Percentiles rank a stretch among this genome's conserved stretches.
These are phyloP conservation scores for Dryobates pubescens DNA, from an alignment of 2,797 vertebrate species.

Conservation along the genomic window DNA sequence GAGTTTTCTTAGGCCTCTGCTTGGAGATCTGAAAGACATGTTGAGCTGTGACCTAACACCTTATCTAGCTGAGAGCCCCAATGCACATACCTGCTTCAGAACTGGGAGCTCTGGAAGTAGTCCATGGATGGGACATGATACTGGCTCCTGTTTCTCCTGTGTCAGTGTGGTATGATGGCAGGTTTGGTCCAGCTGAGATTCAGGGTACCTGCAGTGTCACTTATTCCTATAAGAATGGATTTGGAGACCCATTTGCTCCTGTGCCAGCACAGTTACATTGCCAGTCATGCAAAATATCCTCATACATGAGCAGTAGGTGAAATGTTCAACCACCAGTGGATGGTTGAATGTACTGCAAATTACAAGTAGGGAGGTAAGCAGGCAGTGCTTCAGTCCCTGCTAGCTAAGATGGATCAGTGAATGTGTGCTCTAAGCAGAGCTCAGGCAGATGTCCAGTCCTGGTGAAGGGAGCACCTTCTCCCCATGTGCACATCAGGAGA, in stretches of 20 bases:
- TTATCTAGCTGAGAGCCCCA: neutral
- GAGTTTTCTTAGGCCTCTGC: neutral
- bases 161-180: neutral
- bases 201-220: neutral
- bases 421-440: rapidly evolving
- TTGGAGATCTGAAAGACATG: neutral
- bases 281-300: neutral
- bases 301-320: neutral
- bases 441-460: neutral
- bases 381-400: neutral
- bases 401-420: neutral
- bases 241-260: neutral
- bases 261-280: neutral
- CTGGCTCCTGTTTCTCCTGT: neutral
- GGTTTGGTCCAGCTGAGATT: neutral
- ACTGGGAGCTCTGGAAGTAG: neutral
- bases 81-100: neutral
- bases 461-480: neutral
- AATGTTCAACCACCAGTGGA: neutral
- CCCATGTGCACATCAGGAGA: rapidly evolving
- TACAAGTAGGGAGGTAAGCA: neutral
- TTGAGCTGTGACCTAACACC: neutral
- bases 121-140: neutral
- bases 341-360: neutral
- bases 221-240: neutral